Conservation (phyloP, 2,888 invertebrate genomes). For the Xylota sylvarum region DNA sequence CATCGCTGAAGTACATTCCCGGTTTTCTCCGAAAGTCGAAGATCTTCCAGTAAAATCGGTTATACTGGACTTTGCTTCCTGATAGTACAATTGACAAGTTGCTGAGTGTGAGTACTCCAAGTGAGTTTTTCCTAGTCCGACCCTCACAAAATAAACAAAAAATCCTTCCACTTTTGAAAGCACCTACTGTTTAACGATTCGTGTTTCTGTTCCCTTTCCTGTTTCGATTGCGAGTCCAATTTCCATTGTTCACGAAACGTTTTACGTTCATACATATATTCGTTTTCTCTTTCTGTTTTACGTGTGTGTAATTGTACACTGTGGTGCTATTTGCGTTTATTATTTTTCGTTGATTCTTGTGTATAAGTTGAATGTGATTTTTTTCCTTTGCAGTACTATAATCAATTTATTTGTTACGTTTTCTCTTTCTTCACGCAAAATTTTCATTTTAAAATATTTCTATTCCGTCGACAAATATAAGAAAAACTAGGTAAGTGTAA, state of each 20-base stretch:
- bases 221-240: background rate
- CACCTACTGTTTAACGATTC: constrained; percentile 4
- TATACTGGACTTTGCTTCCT: too few relatives aligned
- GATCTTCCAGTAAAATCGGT: too few relatives aligned
- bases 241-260: constrained; percentile 29
- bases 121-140: too few relatives aligned
- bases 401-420: constrained; percentile 72
- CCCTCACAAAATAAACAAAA: too few relatives aligned
- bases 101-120: too few relatives aligned
- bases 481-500: constrained; percentile 42
- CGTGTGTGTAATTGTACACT: constrained; percentile 59
- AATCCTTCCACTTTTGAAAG: constrained; percentile 3
- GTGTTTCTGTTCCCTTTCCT: constrained; percentile 6
- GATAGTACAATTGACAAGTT: too few relatives aligned
- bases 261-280: constrained; percentile 14
- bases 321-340: constrained; percentile 72
- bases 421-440: constrained; percentile 45
- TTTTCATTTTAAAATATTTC: constrained; percentile 39
- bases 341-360: constrained; percentile 76
- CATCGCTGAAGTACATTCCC: too few relatives aligned
- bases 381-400: constrained; percentile 66
- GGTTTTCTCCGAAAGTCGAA: too few relatives aligned
- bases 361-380: constrained; percentile 74
- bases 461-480: constrained; percentile 24
- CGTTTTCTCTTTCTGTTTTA: constrained; percentile 59